phyloP scores from a whole-genome alignment of 2,888 invertebrate genomes.

The Labia minor region DNA sequence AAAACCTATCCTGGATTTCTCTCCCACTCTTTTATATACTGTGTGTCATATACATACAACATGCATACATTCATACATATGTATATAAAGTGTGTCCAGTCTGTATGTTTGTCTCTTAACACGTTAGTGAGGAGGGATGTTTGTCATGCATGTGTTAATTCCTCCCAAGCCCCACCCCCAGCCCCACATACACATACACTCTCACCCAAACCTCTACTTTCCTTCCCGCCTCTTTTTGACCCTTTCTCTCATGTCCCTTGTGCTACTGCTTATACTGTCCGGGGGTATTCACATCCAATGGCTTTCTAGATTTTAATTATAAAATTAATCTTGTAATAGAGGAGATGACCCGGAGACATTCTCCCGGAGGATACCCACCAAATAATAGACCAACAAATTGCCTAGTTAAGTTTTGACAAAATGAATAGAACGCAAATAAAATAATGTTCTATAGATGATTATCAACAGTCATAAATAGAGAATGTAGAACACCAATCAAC shows the following conservation, averaged over 20 bases:
- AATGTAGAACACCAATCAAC: too few relatives aligned
- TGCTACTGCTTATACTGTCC: background rate
- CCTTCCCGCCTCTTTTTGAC: too few relatives aligned
- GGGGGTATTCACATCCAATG: background rate
- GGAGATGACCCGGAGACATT: too few relatives aligned
- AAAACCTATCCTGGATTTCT: background rate
- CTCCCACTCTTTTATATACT: background rate
- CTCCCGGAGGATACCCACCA: too few relatives aligned
- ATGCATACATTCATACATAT: background rate
- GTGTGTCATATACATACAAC: background rate
- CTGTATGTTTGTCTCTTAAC: background rate
- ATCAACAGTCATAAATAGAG: too few relatives aligned
- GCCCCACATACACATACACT: too few relatives aligned
- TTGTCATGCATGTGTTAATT: background rate
- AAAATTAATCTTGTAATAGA: background rate
- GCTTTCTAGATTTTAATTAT: background rate
- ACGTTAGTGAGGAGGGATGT: background rate
- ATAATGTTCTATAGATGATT: too few relatives aligned
- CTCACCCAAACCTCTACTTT: too few relatives aligned
- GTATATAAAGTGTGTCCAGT: background rate
- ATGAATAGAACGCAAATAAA: too few relatives aligned
- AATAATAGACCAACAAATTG: too few relatives aligned
- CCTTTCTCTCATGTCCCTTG: background rate
- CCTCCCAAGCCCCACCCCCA: too few relatives aligned
- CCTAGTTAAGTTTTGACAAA: too few relatives aligned